phyloP scores from a whole-genome alignment of 2,888 invertebrate genomes.

The Exocentrus adspersus region DNA sequence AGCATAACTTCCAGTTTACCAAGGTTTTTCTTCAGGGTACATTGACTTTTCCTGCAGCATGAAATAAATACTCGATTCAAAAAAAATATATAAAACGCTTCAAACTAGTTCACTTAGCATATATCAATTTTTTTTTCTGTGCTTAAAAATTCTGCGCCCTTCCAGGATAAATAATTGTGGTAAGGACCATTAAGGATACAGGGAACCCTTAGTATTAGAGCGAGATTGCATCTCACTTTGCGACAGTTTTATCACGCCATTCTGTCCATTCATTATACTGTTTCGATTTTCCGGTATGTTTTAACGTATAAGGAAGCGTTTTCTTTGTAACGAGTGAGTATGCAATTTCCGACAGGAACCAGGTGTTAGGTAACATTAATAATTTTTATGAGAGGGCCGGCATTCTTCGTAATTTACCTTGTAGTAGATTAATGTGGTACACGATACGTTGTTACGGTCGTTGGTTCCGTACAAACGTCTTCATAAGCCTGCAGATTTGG shows the following conservation, averaged over 20 bases:
- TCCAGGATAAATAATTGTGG: too few relatives aligned
- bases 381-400: constrained; percentile 39
- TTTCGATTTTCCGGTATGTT: background rate
- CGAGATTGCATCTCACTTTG: too few relatives aligned
- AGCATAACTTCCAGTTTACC: constrained; percentile 1
- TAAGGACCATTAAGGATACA: too few relatives aligned
- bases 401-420: constrained; percentile 42
- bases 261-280: background rate
- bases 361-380: constrained; percentile 40
- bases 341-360: constrained; percentile 46
- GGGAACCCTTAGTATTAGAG: too few relatives aligned
- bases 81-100: too few relatives aligned
- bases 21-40: background rate
- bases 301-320: constrained; percentile 6
- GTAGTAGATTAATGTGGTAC: constrained; percentile 40
- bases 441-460: constrained; percentile 39
- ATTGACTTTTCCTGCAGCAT: too few relatives aligned
- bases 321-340: constrained; percentile 29
- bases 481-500: too few relatives aligned
- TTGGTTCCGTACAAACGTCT: constrained; percentile 19
- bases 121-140: too few relatives aligned
- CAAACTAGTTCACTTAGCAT: too few relatives aligned
- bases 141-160: too few relatives aligned
- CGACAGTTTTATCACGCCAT: too few relatives aligned
- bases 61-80: too few relatives aligned